These are phyloP conservation scores for Copidosoma floridanum DNA, from an alignment of 1,140 invertebrate species.

Conservation along the genomic window DNA sequence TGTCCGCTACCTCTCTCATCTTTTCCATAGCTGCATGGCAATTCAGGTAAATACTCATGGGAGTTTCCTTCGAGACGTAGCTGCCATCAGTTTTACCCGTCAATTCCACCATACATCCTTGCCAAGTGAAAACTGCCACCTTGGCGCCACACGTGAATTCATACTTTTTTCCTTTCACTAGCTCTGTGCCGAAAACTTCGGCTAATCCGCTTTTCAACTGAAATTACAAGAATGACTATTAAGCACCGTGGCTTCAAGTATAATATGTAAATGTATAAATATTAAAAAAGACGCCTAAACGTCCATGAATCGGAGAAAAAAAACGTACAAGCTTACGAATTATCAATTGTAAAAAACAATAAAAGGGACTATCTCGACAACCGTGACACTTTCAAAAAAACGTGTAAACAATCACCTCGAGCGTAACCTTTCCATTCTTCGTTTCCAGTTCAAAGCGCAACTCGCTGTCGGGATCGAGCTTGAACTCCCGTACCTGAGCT, in stretches of 20 bases:
- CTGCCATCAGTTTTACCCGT: conserved; percentile 87
- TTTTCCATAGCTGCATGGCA: conserved; percentile 92
- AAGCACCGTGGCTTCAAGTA: no score
- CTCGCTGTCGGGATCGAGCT: conserved; percentile 85
- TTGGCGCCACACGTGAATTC: conserved; percentile 88
- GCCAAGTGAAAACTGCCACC: conserved; percentile 94
- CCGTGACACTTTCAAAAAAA: no score
- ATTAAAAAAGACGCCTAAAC: no score
- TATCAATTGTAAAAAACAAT: no score
- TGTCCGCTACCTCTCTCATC: conserved; percentile 76
- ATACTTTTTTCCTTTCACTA: conserved; percentile 92
- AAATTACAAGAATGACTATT: conserved; percentile 20
- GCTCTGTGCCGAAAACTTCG: conserved; percentile 96
- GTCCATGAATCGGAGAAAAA: no score
- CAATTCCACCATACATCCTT: conserved; percentile 84
- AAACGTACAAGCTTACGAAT: no score
- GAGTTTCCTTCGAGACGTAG: conserved; percentile 93
- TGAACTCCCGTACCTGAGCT: conserved; percentile 67
- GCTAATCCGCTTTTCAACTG: conserved; percentile 84
- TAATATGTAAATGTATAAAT: no score
- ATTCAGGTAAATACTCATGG: conserved; percentile 94
- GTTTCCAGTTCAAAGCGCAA: conserved; percentile 91
- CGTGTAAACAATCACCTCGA: conserved; percentile 64
- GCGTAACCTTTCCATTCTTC: conserved; percentile 78
- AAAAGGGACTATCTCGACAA: no score